Evolutionary conservation across 2,888 invertebrate genomes (phyloP).

Genomic region (Orchestes rusci): DNA sequence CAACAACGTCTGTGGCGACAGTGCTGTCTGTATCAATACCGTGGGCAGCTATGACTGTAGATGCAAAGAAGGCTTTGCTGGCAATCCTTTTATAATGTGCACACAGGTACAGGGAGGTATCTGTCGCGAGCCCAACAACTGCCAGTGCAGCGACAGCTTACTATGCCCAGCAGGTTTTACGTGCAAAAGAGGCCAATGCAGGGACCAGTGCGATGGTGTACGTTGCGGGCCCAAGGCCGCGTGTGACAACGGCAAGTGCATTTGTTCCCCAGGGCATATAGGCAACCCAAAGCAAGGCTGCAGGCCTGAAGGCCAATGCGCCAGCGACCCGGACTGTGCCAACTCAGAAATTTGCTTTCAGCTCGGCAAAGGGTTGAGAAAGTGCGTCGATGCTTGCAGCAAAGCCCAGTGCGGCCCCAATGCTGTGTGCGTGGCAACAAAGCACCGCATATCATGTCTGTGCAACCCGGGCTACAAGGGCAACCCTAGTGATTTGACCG

Average conservation of each 20-base stretch:
- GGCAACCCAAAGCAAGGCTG: conserved; percentile 81
- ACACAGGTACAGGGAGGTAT: conserved; percentile 61
- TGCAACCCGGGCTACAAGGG: conserved; percentile 77
- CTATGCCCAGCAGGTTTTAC: conserved; percentile 71
- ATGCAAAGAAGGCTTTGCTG: conserved; percentile 75
- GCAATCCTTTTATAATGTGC: conserved; percentile 83
- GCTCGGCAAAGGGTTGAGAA: conserved; percentile 66
- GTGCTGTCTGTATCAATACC: conserved; percentile 85
- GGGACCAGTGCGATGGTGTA: conserved; percentile 67
- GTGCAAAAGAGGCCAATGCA: conserved; percentile 67
- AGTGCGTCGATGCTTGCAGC: conserved; percentile 81
- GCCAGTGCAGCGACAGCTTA: conserved; percentile 62
- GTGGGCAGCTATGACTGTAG: conserved; percentile 84
- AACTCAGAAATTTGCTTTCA: conserved; percentile 85
- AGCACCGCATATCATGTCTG: conserved; percentile 79
- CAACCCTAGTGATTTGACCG: conserved; percentile 70
- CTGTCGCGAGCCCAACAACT: conserved; percentile 62
- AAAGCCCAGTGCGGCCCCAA: conserved; percentile 87
- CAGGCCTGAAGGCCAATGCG: conserved; percentile 65
- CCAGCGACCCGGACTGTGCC: conserved; percentile 73
- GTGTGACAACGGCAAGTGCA: conserved; percentile 72
- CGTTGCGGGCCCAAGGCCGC: conserved; percentile 75
- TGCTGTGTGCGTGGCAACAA: conserved; percentile 76
- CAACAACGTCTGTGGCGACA: conserved; percentile 72
- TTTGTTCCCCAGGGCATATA: conserved; percentile 69